Evolutionary conservation across 2,797 vertebrate genomes (phyloP).

Genomic region (Heteromormyrus szaboi): DNA sequence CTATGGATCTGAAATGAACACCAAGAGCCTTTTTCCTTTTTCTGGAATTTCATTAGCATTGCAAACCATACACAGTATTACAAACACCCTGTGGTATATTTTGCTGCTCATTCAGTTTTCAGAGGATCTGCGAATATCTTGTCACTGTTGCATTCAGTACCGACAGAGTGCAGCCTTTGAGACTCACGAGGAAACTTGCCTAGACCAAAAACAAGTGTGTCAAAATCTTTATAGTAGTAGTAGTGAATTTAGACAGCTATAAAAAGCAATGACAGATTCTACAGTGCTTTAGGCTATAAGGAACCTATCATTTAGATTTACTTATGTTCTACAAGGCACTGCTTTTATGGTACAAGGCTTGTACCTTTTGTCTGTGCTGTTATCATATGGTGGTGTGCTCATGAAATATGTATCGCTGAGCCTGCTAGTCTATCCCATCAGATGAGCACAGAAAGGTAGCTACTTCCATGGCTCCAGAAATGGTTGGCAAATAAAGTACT

Average conservation of each 20-base stretch:
- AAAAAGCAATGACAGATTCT: not conserved
- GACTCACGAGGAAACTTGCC: not conserved
- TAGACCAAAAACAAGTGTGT: not conserved
- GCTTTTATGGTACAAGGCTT: not conserved
- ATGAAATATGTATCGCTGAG: not conserved
- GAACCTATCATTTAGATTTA: not conserved
- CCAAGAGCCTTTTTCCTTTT: not conserved
- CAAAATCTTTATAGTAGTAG: not conserved
- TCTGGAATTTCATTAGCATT: conserved; percentile 4
- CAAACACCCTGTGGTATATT: not conserved
- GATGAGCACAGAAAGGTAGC: not conserved
- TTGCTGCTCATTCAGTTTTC: not conserved
- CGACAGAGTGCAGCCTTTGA: not conserved
- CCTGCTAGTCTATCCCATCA: not conserved
- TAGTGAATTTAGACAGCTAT: not conserved
- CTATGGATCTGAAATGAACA: not conserved
- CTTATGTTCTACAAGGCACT: not conserved
- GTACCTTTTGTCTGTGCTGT: not conserved
- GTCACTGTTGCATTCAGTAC: not conserved
- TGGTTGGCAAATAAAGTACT: not conserved
- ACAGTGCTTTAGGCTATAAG: not conserved
- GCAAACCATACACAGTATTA: not conserved
- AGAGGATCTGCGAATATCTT: not conserved
- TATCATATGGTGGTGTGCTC: not conserved
- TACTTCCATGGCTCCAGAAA: not conserved